Base-by-base conservation (phyloP, 1,140 invertebrate genomes). In the Drosophila parvula region DNA sequence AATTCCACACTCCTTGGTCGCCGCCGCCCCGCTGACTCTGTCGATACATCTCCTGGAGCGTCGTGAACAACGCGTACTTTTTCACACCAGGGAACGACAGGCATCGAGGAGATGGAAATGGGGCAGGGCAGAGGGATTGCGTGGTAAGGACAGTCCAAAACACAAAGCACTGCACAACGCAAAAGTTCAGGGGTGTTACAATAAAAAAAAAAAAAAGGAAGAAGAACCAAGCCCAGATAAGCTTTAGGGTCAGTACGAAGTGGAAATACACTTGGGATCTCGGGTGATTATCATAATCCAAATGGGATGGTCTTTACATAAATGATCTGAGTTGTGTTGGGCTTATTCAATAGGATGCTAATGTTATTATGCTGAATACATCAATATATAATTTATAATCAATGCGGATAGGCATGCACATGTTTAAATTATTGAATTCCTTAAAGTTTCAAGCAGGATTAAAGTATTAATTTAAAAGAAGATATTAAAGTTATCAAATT, bases 161-260 rank as follows among this genome's bases (percentile, higher is more conserved):
- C 53, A 82, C 63, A 86, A 83, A 86, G 83, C 83, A 74, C 71
- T 69, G 84, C 63, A 77, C 43, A 47, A 53, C 71, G 79, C 81
- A 78, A 84, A 88, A 88, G 85, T 89, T 89, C 78, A 89, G 83
- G 80, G 84, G 78, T 75, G 70, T 81, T 76, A 47, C 67, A 64
- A 78, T 78, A 73, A 74, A 74, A 78, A 53, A 74, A 65, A 60
- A 75, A 68, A 67, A 32, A 0, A 18, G 34, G n/a, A 71, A 53
- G 55, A 36, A 61, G 68, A 47, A 8, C 50, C 50, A 43, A 70
- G 40, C 41, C 32, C 50, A 68, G 53, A 68, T 30, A 22, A 61
- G 70, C 63, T 75, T 11, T n/a, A 14, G 41, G 55, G 64, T 61
- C 47, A 44, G 36, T 60, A 43, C 74, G 74, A 69, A 61, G 41